phyloP scores from a whole-genome alignment of 1,140 invertebrate species.

The Cardiocondyla obscurior region DNA sequence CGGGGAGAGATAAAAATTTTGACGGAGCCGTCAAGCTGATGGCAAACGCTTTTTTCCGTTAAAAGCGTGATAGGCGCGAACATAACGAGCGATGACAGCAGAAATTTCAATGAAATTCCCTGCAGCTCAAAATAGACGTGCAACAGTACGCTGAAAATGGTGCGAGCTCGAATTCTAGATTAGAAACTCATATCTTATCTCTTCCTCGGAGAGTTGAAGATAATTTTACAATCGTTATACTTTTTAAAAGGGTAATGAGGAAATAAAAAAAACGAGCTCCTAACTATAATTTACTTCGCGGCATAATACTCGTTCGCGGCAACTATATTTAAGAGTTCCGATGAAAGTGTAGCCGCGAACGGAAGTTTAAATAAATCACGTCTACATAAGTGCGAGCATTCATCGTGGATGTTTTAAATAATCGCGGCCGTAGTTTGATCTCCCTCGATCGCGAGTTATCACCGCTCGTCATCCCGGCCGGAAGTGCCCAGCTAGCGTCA shows the following conservation, averaged over 20 bases:
- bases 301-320: background rate
- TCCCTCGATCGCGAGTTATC: conserved; percentile 35
- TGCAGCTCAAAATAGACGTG: background rate
- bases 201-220: background rate
- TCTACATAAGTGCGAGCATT: background rate
- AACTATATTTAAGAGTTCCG: conserved; percentile 23
- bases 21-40: conserved; percentile 12
- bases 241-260: background rate
- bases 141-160: background rate
- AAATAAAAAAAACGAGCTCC: background rate
- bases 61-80: conserved; percentile 18
- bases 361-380: conserved; percentile 32
- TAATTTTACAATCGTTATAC: conserved; percentile 20
- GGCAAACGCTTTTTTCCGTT: conserved; percentile 32
- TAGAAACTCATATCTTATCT: conserved; percentile 4
- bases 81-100: conserved; percentile 26
- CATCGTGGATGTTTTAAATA: background rate
- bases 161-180: background rate
- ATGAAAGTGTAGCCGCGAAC: background rate
- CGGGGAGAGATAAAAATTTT: conserved; percentile 48
- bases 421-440: background rate
- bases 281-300: background rate
- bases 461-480: conserved; percentile 37
- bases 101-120: conserved; percentile 30
- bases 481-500: conserved; percentile 36